Evolutionary conservation across 2,797 vertebrate species (phyloP).

Genomic region (Telmatherina bonti): DNA sequence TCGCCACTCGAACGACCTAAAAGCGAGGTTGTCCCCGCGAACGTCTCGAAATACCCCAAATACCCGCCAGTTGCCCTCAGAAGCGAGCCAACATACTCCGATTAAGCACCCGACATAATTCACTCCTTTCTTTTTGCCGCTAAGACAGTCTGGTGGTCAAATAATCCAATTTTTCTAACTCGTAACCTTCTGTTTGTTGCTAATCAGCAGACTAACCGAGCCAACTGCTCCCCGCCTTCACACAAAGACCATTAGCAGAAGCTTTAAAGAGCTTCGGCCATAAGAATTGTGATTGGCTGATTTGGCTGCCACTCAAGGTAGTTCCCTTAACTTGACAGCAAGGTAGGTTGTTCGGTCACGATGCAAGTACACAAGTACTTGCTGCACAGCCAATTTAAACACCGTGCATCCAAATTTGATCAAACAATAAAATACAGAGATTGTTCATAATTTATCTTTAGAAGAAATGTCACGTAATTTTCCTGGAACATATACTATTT

Average conservation of each 20-base stretch:
- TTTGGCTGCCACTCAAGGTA: conserved; percentile 62
- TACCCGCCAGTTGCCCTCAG: conserved; percentile 29
- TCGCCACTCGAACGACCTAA: conserved; percentile 79
- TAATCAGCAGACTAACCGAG: conserved; percentile 81
- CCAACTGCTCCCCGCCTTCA: conserved; percentile 75
- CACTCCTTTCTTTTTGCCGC: conserved; percentile 20
- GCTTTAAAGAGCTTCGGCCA: conserved; percentile 75
- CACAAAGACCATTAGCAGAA: conserved; percentile 78
- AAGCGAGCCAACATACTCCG: conserved; percentile 47
- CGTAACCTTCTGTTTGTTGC: conserved; percentile 88
- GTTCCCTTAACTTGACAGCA: conserved; percentile 47
- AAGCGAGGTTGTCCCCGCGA: conserved; percentile 73
- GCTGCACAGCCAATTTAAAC: conserved; percentile 68
- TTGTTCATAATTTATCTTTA: neutral
- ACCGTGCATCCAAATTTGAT: conserved; percentile 13
- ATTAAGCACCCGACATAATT: conserved; percentile 43
- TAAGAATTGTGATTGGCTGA: conserved; percentile 73
- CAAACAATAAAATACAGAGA: neutral
- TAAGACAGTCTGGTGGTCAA: conserved; percentile 62
- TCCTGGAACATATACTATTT: neutral
- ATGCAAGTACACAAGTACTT: conserved; percentile 67
- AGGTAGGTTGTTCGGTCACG: conserved; percentile 80
- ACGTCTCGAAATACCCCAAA: conserved; percentile 49
- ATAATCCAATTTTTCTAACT: conserved; percentile 81
- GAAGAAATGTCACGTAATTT: conserved; percentile 1